These are phyloP conservation scores for Melitaea cinxia DNA, from an alignment of 1,140 invertebrate genomes.

Conservation along the genomic window DNA sequence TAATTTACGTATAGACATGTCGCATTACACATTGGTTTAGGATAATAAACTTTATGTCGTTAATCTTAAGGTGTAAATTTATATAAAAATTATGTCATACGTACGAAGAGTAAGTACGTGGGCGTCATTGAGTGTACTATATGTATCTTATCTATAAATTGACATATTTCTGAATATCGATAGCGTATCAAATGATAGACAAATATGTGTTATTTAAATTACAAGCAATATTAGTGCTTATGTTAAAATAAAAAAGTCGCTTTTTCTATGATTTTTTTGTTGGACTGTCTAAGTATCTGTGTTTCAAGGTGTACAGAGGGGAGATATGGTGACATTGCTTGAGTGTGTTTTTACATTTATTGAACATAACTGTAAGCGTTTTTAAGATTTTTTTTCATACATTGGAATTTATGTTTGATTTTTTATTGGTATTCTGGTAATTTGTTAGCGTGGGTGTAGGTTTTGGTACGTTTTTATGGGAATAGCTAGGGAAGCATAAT, in stretches of 20 bases:
- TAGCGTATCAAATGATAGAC: constrained; percentile 31
- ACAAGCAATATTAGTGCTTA: not conserved
- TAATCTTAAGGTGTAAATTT: too few relatives aligned
- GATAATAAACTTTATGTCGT: too few relatives aligned
- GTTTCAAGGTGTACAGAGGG: constrained; percentile 17
- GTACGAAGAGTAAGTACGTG: not conserved
- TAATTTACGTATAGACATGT: too few relatives aligned
- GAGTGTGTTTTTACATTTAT: not conserved
- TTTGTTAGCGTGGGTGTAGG: not conserved
- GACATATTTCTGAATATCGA: constrained; percentile 51
- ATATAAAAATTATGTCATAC: too few relatives aligned
- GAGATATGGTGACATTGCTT: constrained; percentile 14
- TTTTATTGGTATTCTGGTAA: too few relatives aligned
- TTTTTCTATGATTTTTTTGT: not conserved
- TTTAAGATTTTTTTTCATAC: not conserved
- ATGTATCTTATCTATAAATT: constrained; percentile 28
- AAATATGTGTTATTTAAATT: constrained; percentile 13
- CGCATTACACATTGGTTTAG: too few relatives aligned
- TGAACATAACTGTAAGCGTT: not conserved
- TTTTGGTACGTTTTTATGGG: too few relatives aligned
- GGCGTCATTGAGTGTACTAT: not conserved
- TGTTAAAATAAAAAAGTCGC: not conserved
- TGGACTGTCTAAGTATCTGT: not conserved
- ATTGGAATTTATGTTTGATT: not conserved
- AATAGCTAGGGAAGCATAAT: too few relatives aligned